Base-by-base conservation (phyloP, 64 coral and sea anemone species). In the Trachythela sp. region DNA sequence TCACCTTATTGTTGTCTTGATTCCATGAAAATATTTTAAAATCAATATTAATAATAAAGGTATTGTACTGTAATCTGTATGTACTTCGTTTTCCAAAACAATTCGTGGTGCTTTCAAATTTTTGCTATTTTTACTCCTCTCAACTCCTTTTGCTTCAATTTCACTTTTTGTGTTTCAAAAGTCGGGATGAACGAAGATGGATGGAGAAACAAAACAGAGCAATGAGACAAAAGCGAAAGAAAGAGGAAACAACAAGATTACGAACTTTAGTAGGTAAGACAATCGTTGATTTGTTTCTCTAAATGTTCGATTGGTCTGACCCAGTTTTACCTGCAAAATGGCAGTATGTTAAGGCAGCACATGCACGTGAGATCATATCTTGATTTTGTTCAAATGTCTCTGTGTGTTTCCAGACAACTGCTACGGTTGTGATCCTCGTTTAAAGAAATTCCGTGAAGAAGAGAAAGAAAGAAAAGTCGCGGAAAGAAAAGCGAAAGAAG, bases 151-250 rank as follows among this genome's bases (percentile, higher is more conserved):
- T n/a, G n/a, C n/a, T n/a, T n/a, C n/a, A n/a, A n/a, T n/a, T 85
- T 15, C 13, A 26, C 1, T 22, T 15, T 85, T 85, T 85, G 37
- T 85, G 9, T 14, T 9, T 68, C 49, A 48, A 0, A 83, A 97
- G 95, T 70, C 95, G 95, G 20, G 95, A 97, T 88, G 95, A 97
- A 58, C 93, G 92, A 33, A 86, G 95, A 59, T 97, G 95, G 95
- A 97, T 97, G 43, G 95, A 97, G 88, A 97, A 97, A 92, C 92
- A 97, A 88, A 97, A 97, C 85, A 97, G 89, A 90, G 95, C 85
- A 0, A 97, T 97, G 95, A 54, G 95, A 84, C 95, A 97, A 59
- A 97, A 97, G 42, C 76, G 92, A 34, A 97, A 97, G 30, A 97
- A 97, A 56, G 95, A 97, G 54, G 95, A 97, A 94, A 88, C 89